Evolutionary conservation across 2,113 vertebrate species (phyloP), one percentile per base, ranked within the genome.

Genomic region (Ammodytes dubius): DNA sequence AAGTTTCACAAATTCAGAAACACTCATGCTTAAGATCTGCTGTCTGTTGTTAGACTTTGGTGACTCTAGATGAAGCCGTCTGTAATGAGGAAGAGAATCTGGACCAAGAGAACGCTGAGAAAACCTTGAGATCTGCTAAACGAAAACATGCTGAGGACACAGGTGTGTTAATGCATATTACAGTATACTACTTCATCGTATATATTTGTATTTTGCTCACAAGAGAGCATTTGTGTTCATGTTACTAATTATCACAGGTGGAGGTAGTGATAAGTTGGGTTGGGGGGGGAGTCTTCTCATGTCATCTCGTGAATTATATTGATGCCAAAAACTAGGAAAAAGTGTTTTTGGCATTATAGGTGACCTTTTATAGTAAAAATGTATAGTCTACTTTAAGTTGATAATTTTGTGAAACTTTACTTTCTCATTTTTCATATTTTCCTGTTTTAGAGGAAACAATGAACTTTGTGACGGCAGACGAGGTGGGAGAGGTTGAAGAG

Each of bases 1-100:
- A 27, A 9, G 49, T 4, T 70, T 7, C 10, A 27, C 14, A 56
- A 35, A 17, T 5, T 0, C 6, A 54, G 27, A 52, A n/a, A n/a
- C n/a, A n/a, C n/a, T n/a, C n/a, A n/a, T 2, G 7, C 17, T 61
- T 1, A 76, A 47, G 6, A n/a, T 17, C 0, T 45, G 10, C 7
- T 70, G 15, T 60, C 14, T 56, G 8, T 49, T 69, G 68, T 19
- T 11, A 93, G 93, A 83, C 93, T 0, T 93, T 96, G 7, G 82
- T 97, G 54, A 97, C 96, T 0, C 69, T 96, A 88, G 96, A 96
- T 66, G 96, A 97, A 88, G 78, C 96, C 0, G 92, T 88, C 7
- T 94, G 93, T 4, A 96, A 96, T 7, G 96, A 97, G 14, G 96
- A 96, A 14, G 86, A 59, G 90, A 67, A 19, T 63, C 70, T 59